A percentile compares a stretch with the other conserved stretches of the same genome.
Evolutionary conservation across 2,113 vertebrate genomes (phyloP).

Genomic region (Pseudopipra pipra): DNA sequence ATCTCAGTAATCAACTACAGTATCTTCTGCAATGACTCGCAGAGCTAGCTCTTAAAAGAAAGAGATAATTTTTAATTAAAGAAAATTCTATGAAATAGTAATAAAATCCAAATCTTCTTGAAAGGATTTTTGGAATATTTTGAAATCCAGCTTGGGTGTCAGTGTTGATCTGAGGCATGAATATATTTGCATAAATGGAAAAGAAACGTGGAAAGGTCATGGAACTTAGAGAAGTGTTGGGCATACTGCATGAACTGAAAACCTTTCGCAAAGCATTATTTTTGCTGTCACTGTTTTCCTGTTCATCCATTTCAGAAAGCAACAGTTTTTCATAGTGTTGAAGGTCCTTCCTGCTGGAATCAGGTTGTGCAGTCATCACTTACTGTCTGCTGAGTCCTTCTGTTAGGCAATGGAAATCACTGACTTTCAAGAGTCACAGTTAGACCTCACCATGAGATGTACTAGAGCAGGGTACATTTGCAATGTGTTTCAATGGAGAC

Average conservation of each 20-base stretch:
- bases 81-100: not conserved
- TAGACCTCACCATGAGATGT: not conserved
- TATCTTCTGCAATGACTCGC: not conserved
- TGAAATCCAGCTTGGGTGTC: not conserved
- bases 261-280: not conserved
- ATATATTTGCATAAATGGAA: not conserved
- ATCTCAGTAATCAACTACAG: not conserved
- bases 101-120: not conserved
- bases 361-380: not conserved
- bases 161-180: not conserved
- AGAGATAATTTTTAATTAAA: not conserved
- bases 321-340: not conserved
- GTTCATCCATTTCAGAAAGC: not conserved
- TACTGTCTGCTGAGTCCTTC: not conserved
- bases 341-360: not conserved
- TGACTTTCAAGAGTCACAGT: not conserved
- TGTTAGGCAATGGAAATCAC: not conserved
- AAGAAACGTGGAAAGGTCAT: not conserved
- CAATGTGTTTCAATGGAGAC: not conserved
- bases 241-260: not conserved
- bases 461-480: not conserved
- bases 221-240: not conserved
- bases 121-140: not conserved
- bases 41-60: not conserved
- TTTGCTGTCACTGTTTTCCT: not conserved